These are phyloP conservation scores for Tragelaphus oryx DNA, from an alignment of 2,797 vertebrate genomes.

Conservation along the genomic window DNA sequence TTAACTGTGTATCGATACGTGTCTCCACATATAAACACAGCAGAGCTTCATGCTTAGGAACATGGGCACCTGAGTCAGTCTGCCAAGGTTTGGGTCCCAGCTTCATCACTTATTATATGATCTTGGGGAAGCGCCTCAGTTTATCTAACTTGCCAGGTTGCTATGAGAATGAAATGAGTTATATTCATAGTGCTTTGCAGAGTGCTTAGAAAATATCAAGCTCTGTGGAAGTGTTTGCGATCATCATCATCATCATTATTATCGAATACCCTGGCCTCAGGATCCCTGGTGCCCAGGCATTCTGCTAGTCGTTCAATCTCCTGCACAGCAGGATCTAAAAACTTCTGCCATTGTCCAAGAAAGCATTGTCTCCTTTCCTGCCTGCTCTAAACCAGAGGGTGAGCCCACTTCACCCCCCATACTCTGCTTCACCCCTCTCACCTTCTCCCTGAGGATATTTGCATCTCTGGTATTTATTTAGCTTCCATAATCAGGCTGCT, in stretches of 20 bases:
- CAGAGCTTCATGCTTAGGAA: neutral
- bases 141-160: neutral
- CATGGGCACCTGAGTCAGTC: neutral
- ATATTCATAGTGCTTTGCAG: neutral
- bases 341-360: neutral
- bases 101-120: neutral
- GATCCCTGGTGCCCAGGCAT: neutral
- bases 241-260: neutral
- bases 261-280: neutral
- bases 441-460: slow-evolving; percentile 20
- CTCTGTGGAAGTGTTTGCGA: neutral
- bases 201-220: neutral
- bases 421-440: neutral
- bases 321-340: neutral
- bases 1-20: neutral
- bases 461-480: slow-evolving; percentile 49
- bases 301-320: rapidly evolving
- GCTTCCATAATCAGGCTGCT: slow-evolving; percentile 45
- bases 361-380: neutral
- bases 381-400: neutral
- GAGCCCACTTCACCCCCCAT: neutral
- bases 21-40: neutral
- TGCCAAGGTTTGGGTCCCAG: neutral
- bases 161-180: neutral
- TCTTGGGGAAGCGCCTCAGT: neutral